These are phyloP conservation scores for Lasius fuliginosus DNA, from an alignment of 2,888 invertebrate genomes.

Conservation along the genomic window DNA sequence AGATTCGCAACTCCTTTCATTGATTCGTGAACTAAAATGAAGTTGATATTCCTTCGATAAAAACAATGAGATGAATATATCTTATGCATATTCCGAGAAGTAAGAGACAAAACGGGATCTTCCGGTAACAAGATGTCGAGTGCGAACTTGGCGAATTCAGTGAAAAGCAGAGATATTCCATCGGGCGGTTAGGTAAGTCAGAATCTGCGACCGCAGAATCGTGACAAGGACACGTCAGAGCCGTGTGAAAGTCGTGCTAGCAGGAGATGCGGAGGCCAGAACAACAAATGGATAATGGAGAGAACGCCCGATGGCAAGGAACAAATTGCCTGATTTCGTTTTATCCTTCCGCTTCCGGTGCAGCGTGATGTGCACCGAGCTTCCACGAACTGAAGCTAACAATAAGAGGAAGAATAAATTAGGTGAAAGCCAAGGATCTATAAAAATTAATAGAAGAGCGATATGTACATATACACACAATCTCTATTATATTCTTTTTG, in stretches of 20 bases:
- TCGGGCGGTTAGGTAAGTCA: conserved; percentile 66
- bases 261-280: conserved; percentile 54
- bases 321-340: conserved; percentile 28
- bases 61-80: conserved; percentile 26
- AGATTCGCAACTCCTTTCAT: neutral
- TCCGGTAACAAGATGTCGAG: neutral
- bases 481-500: neutral
- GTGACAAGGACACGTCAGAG: conserved; percentile 83
- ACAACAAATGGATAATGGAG: conserved; percentile 33
- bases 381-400: neutral
- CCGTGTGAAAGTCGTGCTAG: conserved; percentile 81
- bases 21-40: conserved; percentile 13
- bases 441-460: neutral
- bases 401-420: neutral
- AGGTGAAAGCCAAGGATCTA: neutral
- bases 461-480: too few species aligned
- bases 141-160: conserved; percentile 38
- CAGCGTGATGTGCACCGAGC: conserved; percentile 17
- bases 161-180: conserved; percentile 52
- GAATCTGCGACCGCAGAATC: conserved; percentile 76
- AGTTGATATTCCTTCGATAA: conserved; percentile 10
- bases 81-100: conserved; percentile 12
- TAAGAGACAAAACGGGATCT: conserved; percentile 27
- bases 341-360: conserved; percentile 20
- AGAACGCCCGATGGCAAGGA: conserved; percentile 27